Conservation (phyloP, 1,140 invertebrate species). For the Melanaphis sacchari region DNA sequence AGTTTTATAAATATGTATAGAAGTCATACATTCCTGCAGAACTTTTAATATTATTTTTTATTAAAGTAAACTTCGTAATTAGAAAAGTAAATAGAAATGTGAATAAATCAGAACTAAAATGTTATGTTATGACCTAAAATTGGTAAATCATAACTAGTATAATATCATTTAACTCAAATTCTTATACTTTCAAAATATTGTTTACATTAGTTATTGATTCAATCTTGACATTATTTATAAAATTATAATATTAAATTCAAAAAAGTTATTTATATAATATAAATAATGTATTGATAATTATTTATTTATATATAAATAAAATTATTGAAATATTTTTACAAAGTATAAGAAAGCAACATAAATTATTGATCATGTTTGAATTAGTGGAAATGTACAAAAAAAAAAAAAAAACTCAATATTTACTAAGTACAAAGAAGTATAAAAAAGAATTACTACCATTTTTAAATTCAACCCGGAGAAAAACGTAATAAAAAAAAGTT, state of each 20-base stretch:
- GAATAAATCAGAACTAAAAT: background rate
- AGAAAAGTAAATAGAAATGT: background rate
- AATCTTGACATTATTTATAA: too few relatives aligned
- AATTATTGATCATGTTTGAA: background rate
- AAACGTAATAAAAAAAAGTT: conserved; percentile 29
- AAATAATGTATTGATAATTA: too few relatives aligned
- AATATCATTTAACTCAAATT: background rate
- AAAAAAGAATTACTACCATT: conserved; percentile 4
- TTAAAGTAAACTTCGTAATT: background rate
- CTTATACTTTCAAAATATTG: background rate
- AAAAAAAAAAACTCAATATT: background rate
- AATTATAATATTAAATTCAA: too few relatives aligned
- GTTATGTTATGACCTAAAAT: background rate
- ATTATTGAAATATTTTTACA: background rate
- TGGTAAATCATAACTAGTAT: background rate
- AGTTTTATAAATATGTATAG: background rate
- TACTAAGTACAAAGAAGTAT: background rate
- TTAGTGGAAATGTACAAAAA: background rate
- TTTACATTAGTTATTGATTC: background rate
- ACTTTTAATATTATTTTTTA: background rate
- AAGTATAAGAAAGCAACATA: background rate
- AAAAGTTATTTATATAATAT: too few relatives aligned
- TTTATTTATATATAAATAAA: background rate
- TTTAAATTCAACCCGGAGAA: background rate
- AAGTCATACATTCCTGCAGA: background rate